Evolutionary conservation across 1,140 invertebrate species (phyloP), one percentile per base, ranked within the genome.

Genomic region (Galendromus occidentalis): DNA sequence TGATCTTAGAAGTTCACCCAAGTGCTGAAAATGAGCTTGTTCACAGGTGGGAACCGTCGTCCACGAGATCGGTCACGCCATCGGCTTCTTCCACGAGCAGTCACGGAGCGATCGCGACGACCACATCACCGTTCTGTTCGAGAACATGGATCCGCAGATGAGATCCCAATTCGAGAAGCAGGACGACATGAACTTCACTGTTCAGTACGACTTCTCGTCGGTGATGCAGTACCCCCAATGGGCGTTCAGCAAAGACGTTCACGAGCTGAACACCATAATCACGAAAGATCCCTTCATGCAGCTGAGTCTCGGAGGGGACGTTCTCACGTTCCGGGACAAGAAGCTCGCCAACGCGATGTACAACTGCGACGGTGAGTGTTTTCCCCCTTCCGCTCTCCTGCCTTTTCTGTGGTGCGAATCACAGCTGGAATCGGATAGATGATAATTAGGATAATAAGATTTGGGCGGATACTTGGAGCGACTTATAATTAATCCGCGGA

Each of bases 21-120:
- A n/a, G n/a, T n/a, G n/a, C n/a, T n/a, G n/a, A n/a, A n/a, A n/a
- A n/a, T n/a, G n/a, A n/a, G n/a, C n/a, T n/a, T n/a, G 33, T 39
- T 39, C 4, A 20, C 51, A 68, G 42, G 64, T 64, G 14, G 68
- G 70, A 4, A 71, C 66, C 1, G 75, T 76, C 42, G 71, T 77
- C 42, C 76, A 78, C 55, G 77, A 79, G 66, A 67, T 78, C 25
- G 75, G 73, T 65, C 76, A 78, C 64, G 75, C 73, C 2, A 69
- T 76, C 9, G 77, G 77, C 1, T 76, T 77, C 7, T 76, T 73
- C 67, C 76, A 77, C 64, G 76, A 78, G 44, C 77, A 78, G 63
- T 74, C 73, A 7, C 67, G 76, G 45, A 69, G 73, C 4, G 76
- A 78, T 67, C 67, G 75, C 25, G 74, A 75, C 66, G 69, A 71